Base-by-base conservation (phyloP, 2,888 invertebrate species). In the Lepeophtheirus nordmannii region DNA sequence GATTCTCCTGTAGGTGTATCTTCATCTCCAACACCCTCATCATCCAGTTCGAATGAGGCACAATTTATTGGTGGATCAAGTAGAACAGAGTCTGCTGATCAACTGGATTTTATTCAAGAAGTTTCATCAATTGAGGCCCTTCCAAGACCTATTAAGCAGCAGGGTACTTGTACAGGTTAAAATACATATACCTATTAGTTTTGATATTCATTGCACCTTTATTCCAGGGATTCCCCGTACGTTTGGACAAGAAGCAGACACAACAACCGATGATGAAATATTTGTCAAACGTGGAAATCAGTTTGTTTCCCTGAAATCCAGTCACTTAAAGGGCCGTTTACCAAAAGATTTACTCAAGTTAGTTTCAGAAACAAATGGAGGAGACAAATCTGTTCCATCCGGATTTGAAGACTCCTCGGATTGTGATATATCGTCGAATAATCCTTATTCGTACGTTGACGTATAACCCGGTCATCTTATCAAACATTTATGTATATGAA, bases 41-140 rank as follows among this genome's bases (percentile, higher is more conserved):
- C 53, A n/a, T 46, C 53, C 8, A 46, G 53, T 17, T 46, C 53
- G 17, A 46, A 46, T 17, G 53, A 46, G 53, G 53, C 5, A 14
- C 53, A 46, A 46, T 46, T 46, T 17, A 46, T 46, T 17, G 53
- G 53, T 46, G 2, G 3, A 5, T 46, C 53, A 17, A 46, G 53
- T 46, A 14, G 53, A 14, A 46, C 53, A 46, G 53, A 46, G 53
- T 46, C 53, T 46, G 53, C 53, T 14, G 53, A 46, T 46, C 53
- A 46, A 46, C 1, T 46, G 53, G 53, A 46, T 17, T 46, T n/a
- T 17, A 46, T 46, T n/a, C 53, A 46, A 46, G 53, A 46, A 30
- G 30, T 30, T 30, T 30, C 30, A 30, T 30, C 30, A 30, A 30
- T 30, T 30, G 30, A 30, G 7, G 30, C 7, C 30, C 2, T 30